Conservation (phyloP, 1,140 invertebrate genomes). For the Zaprionus vittiger region DNA sequence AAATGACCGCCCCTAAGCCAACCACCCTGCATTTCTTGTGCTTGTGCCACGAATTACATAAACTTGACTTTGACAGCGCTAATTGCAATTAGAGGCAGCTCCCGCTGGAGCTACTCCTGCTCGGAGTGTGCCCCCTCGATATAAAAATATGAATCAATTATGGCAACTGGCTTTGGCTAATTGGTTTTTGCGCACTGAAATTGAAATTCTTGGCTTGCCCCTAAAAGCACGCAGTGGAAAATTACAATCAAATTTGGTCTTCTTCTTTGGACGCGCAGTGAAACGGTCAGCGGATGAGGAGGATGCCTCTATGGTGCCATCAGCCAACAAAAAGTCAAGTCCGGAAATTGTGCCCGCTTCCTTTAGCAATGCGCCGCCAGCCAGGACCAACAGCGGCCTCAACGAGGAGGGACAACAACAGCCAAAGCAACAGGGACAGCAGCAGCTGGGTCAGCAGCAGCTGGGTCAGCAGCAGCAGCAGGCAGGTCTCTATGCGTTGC, state of each 20-base stretch:
- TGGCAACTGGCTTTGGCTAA: slow-evolving; percentile 63
- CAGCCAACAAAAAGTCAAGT: slow-evolving; percentile 79
- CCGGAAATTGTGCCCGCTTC: slow-evolving; percentile 81
- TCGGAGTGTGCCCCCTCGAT: not conserved
- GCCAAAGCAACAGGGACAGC: slow-evolving; percentile 32
- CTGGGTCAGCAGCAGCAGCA: slow-evolving; percentile 42
- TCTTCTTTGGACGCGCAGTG: slow-evolving; percentile 34
- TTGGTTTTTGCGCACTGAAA: slow-evolving; percentile 71
- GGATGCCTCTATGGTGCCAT: slow-evolving; percentile 33
- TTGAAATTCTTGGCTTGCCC: slow-evolving; percentile 39
- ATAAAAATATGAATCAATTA: slow-evolving; percentile 69
- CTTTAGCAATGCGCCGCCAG: slow-evolving; percentile 69
- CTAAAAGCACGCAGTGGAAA: slow-evolving; percentile 51
- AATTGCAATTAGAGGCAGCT: slow-evolving; percentile 70
- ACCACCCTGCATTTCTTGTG: slow-evolving; percentile 1
- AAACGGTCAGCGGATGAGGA: slow-evolving; percentile 55
- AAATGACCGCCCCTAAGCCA: slow-evolving; percentile 6
- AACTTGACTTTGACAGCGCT: slow-evolving; percentile 66
- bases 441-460: slow-evolving; percentile 31
- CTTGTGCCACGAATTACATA: slow-evolving; percentile 51
- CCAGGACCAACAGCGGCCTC: slow-evolving; percentile 15
- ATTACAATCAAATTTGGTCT: slow-evolving; percentile 49
- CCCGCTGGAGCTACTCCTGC: slow-evolving; percentile 14
- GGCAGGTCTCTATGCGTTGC: slow-evolving; percentile 65
- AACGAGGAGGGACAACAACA: slow-evolving; percentile 32